Base-by-base conservation (phyloP, 2,797 vertebrate genomes). In the Sorex maritimensis region DNA sequence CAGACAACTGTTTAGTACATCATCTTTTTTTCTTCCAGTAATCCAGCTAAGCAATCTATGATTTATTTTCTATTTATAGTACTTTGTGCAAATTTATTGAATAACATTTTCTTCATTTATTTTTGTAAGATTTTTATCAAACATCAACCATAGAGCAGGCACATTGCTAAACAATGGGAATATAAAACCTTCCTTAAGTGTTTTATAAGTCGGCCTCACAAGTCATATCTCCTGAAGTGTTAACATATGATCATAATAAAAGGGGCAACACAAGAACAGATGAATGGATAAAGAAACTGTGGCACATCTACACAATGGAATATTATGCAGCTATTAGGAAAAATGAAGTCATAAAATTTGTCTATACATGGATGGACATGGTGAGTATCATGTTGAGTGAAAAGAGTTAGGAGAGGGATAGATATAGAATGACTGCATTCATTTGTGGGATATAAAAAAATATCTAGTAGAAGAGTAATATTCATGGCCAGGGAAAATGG, bases 81-180 rank as follows among this genome's bases (percentile, higher is more conserved):
- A 2, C 69, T 55, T 67, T 71, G 83, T 74, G 75, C 63, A 61
- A 30, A 46, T 19, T 1, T 86, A 65, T 71, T 81, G 58, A 81
- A 38, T 63, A 83, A 34, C n/a, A 28, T 55, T 77, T 68, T 79
- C n/a, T 14, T 44, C 55, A 26, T 71, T 88, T 81, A 58, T 84
- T 81, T 71, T 65, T 73, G 49, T 11, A 52, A 63, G 63, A 83
- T 44, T 52, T 87, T 41, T 77, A 61, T 77, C 61, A 71, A 86
- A 44, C 86, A 23, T 17, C 6, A 78, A 23, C 0, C 24, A 44
- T 26, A 6, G 26, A 4, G 19, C 34, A 24, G 41, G 4, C 14
- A 21, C 0, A 21, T 2, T 69, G 30, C 17, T 72, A 65, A 67
- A 24, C 3, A 19, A 3, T 71, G 17, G 11, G 3, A 1, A 14